Evolutionary conservation across 64 coral and sea anemone genomes (phyloP), one percentile per base, ranked within the genome.

Genomic region (Stylophora pistillata): DNA sequence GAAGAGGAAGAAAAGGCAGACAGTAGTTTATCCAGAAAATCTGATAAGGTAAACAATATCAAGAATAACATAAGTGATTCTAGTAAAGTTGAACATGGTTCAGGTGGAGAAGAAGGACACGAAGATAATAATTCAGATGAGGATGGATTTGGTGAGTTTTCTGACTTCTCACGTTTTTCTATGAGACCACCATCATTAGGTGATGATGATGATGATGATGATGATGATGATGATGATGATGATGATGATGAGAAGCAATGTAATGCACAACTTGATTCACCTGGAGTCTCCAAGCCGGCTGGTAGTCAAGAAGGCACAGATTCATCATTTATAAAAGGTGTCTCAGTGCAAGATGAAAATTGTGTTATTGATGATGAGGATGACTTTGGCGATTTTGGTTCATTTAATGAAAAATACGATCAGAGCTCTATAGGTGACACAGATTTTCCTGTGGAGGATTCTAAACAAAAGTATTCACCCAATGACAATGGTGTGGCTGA

Each of bases 311-410:
- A 33, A 53, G 73, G 62, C 20, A 26, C 25, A 12, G 41, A 13
- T 68, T 17, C 30, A 33, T 37, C 56, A 78, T 7, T 9, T 13
- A 59, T 17, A 15, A 13, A 65, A 25, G 15, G 26, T 63, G 30
- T 7, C 21, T 26, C 20, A 66, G 57, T 7, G 21, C 0, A 27
- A 15, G n/a, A 53, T 4, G 78, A 78, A 15, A 31, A 58, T 56
- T 5, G 59, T 54, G 37, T 47, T 47, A n/a, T 4, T 73, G 82
- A 61, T 86, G 90, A 86, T 77, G 58, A 86, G 54, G 79, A 52
- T 78, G 77, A 76, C 29, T 87, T 87, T 56, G 72, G 37, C 9
- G 86, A 47, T 71, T 58, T 87, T 87, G 85, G 72, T 20, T 56
- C 86, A 47, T 75, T 47, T 76, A 25, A 65, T 27, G 21, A 89